Conservation (phyloP, 2,113 vertebrate species). For the Coptodon rendalli region DNA sequence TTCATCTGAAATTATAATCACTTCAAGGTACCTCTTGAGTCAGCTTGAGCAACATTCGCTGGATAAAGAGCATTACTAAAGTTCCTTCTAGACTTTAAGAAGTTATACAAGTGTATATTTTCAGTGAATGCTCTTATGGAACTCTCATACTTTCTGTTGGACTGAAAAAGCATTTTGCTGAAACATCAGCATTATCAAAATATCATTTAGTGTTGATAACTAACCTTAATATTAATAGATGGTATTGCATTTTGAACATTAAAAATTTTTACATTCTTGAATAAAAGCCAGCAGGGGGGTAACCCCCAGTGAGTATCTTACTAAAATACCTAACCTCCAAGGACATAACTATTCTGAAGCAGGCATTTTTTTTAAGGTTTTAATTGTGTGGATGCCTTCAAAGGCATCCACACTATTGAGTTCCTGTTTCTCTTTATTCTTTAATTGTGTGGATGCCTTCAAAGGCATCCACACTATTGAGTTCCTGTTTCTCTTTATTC, state of each 20-base stretch:
- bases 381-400: too few relatives aligned
- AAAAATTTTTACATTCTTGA: neutral
- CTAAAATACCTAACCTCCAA: constrained; percentile 38
- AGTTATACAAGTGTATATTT: neutral
- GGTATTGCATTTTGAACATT: neutral
- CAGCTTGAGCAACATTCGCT: neutral
- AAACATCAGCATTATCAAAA: neutral
- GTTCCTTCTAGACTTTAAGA: neutral
- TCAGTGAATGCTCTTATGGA: neutral
- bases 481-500: too few relatives aligned
- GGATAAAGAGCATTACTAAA: neutral
- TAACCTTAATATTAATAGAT: neutral
- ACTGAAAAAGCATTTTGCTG: neutral
- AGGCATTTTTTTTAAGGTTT: neutral
- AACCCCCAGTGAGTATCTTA: neutral
- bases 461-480: too few relatives aligned
- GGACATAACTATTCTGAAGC: constrained; percentile 10
- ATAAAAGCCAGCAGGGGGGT: neutral
- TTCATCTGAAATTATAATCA: constrained; percentile 39
- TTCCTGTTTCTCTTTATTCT: too few relatives aligned
- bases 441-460: too few relatives aligned
- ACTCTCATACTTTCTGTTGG: neutral
- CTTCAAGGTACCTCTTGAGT: neutral
- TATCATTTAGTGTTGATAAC: neutral
- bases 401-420: too few relatives aligned